phyloP scores from a whole-genome alignment of 2,888 invertebrate genomes.

The Bibio marci region DNA sequence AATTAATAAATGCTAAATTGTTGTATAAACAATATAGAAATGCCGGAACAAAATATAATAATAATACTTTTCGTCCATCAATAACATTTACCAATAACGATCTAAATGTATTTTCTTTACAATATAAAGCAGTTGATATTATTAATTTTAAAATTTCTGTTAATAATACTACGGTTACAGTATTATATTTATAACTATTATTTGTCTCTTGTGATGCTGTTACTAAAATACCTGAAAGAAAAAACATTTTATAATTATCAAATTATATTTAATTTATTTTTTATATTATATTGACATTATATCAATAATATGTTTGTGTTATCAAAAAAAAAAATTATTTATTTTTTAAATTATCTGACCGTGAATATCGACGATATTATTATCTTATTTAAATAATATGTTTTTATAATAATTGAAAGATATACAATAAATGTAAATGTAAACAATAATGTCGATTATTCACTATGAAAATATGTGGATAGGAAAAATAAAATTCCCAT shows the following conservation, averaged over 20 bases:
- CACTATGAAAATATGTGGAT: too few species aligned
- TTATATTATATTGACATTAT: too few species aligned
- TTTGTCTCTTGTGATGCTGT: constrained; percentile 73
- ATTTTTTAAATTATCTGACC: constrained; percentile 2
- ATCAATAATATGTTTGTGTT: too few species aligned
- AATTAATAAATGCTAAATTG: constrained; percentile 79
- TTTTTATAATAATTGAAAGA: too few species aligned
- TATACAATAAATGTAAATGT: too few species aligned
- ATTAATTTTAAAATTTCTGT: constrained; percentile 76
- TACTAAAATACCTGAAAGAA: constrained; percentile 65
- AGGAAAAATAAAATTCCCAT: too few species aligned
- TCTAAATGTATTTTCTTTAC: constrained; percentile 38
- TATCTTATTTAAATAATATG: neutral
- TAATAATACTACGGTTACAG: constrained; percentile 70
- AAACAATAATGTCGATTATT: too few species aligned
- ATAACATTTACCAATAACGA: constrained; percentile 37
- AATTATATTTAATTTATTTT: too few species aligned
- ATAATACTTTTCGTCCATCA: constrained; percentile 45
- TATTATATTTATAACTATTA: constrained; percentile 73
- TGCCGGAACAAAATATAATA: constrained; percentile 79
- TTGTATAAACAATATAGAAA: constrained; percentile 87
- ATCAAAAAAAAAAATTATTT: constrained; percentile 2
- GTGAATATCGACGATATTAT: too few species aligned
- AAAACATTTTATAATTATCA: too few species aligned
- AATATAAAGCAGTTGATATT: constrained; percentile 52